These are phyloP conservation scores for Aurelia aurita DNA, from an alignment of 30 jellyfish, hydroid and myxozoan species.

Conservation along the genomic window DNA sequence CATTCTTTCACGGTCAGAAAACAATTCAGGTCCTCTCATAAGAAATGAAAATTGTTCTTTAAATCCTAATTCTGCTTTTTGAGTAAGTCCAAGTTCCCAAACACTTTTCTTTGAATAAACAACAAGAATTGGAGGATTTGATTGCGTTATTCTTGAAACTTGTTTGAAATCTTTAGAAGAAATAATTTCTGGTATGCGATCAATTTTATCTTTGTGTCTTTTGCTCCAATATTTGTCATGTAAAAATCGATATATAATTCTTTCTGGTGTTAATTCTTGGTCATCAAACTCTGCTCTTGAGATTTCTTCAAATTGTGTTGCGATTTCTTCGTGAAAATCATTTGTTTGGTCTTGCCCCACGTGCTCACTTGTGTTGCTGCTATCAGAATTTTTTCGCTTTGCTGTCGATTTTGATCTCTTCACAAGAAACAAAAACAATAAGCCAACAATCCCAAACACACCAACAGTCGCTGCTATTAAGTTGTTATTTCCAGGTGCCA, in stretches of 20 bases:
- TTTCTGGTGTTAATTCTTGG: conserved; percentile 30
- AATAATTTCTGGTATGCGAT: conserved; percentile 10
- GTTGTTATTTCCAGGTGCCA: conserved; percentile 16
- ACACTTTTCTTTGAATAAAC: conserved; percentile 72
- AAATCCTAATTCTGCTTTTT: conserved; percentile 57
- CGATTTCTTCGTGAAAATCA: no score
- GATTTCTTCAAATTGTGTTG: no score
- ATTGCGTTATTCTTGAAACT: conserved; percentile 51
- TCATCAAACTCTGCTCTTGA: not conserved
- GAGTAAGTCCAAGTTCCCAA: conserved; percentile 87
- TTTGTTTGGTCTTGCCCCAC: no score
- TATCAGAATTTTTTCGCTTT: conserved; percentile 35
- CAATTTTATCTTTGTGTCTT: not conserved
- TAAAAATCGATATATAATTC: conserved; percentile 42
- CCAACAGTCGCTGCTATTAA: conserved; percentile 46
- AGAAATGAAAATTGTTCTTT: conserved; percentile 77
- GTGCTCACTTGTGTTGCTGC: no score
- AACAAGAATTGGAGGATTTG: conserved; percentile 63
- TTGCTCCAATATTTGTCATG: conserved; percentile 65
- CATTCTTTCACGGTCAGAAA: conserved; percentile 55
- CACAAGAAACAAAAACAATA: conserved; percentile 19
- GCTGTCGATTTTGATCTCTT: conserved; percentile 6
- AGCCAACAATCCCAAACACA: conserved; percentile 33
- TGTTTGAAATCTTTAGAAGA: conserved; percentile 71
- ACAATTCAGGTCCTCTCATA: conserved; percentile 79